Percentiles rank a stretch among this genome's conserved stretches.
These are phyloP conservation scores for Myzus persicae DNA, from an alignment of 1,140 invertebrate genomes.

Conservation along the genomic window DNA sequence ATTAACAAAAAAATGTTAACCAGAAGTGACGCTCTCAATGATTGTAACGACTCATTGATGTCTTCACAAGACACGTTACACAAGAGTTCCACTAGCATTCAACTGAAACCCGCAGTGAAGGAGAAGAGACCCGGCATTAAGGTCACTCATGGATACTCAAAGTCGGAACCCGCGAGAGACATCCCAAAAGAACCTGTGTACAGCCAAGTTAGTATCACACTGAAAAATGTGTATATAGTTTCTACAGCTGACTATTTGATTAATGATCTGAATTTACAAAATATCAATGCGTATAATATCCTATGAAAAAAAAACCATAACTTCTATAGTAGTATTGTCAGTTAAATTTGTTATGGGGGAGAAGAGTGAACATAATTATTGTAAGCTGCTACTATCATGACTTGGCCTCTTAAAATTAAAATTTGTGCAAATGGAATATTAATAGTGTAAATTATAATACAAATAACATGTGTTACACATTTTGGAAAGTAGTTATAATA, in stretches of 20 bases:
- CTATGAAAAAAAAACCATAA: not conserved
- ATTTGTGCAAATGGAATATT: too few species aligned
- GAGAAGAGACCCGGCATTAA: slow-evolving; percentile 63
- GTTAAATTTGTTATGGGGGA: too few species aligned
- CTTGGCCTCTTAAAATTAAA: too few species aligned
- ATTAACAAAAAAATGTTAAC: slow-evolving; percentile 39
- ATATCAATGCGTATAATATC: not conserved
- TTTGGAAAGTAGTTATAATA: too few species aligned
- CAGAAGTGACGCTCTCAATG: slow-evolving; percentile 31
- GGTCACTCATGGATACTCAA: slow-evolving; percentile 75
- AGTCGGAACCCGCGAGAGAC: slow-evolving; percentile 71
- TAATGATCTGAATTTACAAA: too few species aligned
- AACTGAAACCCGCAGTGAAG: slow-evolving; percentile 43
- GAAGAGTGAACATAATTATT: too few species aligned
- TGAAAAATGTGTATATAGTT: not conserved
- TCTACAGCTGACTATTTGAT: not conserved
- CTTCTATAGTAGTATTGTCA: too few species aligned
- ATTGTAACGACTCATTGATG: slow-evolving; percentile 41
- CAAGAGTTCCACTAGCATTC: slow-evolving; percentile 58
- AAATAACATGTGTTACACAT: too few species aligned
- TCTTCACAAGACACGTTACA: slow-evolving; percentile 53
- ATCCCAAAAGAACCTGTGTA: slow-evolving; percentile 64
- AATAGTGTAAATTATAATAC: too few species aligned
- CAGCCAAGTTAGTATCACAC: slow-evolving; percentile 58
- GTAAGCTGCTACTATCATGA: too few species aligned